phyloP scores from a whole-genome alignment of 2,797 vertebrate species.

The Halcyon smyrnensis region DNA sequence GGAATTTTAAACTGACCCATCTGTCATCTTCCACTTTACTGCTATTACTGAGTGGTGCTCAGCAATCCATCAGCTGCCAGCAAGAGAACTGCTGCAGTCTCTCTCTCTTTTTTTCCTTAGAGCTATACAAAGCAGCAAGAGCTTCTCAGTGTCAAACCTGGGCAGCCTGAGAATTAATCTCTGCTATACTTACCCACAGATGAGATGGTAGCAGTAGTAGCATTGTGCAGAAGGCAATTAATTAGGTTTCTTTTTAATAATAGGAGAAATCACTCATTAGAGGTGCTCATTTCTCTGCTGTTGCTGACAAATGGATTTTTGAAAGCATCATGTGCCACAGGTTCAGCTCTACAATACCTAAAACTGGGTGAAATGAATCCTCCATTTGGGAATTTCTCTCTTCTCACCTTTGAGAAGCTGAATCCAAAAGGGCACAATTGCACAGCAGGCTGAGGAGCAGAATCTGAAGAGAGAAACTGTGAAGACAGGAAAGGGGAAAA shows the following conservation, averaged over 20 bases:
- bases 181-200: neutral
- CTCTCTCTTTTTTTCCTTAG: neutral
- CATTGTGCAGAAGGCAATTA: neutral
- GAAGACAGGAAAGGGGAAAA: neutral
- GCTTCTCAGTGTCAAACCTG: neutral
- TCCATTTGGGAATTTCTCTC: neutral
- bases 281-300: neutral
- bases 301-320: neutral
- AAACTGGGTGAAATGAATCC: neutral
- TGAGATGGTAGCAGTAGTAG: neutral
- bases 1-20: neutral
- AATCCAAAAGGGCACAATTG: neutral
- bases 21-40: neutral
- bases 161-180: neutral
- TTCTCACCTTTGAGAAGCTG: neutral
- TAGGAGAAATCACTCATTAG: neutral
- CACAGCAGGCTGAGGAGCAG: neutral
- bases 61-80: neutral
- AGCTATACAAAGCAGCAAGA: neutral
- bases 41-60: neutral
- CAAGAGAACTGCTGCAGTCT: neutral
- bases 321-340: neutral
- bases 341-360: neutral
- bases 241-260: neutral
- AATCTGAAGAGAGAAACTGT: neutral